Conservation (phyloP, 1,140 invertebrate genomes). For the Bathynomus jamesi region DNA sequence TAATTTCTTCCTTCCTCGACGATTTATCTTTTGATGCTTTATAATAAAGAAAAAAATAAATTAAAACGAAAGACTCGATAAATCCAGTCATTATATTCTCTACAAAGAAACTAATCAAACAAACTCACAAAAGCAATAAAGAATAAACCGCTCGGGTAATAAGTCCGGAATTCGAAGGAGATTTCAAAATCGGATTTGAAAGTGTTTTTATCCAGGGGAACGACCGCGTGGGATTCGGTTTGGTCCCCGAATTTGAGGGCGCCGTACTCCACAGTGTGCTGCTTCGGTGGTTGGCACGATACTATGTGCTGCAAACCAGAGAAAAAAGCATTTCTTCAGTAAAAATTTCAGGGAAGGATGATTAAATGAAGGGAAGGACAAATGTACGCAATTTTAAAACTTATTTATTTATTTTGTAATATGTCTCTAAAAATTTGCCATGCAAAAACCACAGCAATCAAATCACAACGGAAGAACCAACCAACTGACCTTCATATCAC, state of each 20-base stretch:
- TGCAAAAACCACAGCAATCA: no score
- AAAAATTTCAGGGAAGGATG: not conserved
- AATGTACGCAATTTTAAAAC: not conserved
- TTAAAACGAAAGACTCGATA: no score
- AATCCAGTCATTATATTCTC: no score
- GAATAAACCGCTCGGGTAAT: constrained; percentile 68
- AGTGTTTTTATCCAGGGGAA: constrained; percentile 57
- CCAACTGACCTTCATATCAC: constrained; percentile 36
- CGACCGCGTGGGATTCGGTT: constrained; percentile 57
- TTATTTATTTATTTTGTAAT: no score
- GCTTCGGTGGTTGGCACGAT: constrained; percentile 52
- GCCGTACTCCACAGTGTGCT: constrained; percentile 65
- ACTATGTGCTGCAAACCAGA: constrained; percentile 22
- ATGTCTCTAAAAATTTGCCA: no score
- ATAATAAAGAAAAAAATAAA: no score
- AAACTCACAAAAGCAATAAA: constrained; percentile 25
- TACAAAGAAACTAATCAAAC: no score
- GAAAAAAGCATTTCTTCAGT: not conserved
- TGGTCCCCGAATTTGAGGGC: constrained; percentile 80
- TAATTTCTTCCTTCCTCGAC: not conserved
- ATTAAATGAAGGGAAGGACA: not conserved
- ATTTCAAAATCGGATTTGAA: constrained; percentile 52
- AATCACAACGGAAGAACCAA: no score
- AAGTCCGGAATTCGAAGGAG: constrained; percentile 75
- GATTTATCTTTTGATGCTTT: not conserved